A percentile compares a stretch with the other conserved stretches of the same genome.
These are phyloP conservation scores for Hyperopisus bebe DNA, from an alignment of 2,113 vertebrate genomes.

Conservation along the genomic window DNA sequence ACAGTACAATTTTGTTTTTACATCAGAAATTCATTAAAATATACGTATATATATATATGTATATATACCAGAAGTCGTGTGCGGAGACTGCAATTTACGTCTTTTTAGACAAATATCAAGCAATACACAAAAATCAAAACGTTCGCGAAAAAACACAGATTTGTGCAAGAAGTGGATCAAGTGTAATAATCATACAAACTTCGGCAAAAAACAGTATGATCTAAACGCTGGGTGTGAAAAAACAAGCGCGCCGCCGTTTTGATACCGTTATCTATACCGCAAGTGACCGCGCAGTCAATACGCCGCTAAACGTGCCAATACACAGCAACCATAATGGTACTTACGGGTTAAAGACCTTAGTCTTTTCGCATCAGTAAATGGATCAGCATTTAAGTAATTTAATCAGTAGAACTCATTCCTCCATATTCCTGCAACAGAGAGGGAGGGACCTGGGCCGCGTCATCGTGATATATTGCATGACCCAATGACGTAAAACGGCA, in stretches of 20 bases:
- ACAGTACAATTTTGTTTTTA: neutral
- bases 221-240: neutral
- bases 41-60: neutral
- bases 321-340: neutral
- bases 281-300: too few relatives aligned
- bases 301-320: neutral
- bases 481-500: neutral
- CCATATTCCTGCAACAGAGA: conserved; percentile 42
- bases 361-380: neutral
- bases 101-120: neutral
- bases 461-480: conserved; percentile 24
- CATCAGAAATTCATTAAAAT: neutral
- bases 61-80: neutral
- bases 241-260: neutral
- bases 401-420: neutral
- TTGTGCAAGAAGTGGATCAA: neutral
- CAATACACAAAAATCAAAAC: neutral
- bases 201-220: neutral
- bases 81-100: neutral
- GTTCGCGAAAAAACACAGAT: neutral
- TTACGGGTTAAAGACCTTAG: conserved; percentile 31
- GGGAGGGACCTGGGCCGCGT: conserved; percentile 39
- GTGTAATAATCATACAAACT: neutral
- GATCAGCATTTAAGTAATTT: neutral
- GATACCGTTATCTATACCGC: neutral